Evolutionary conservation across 2,113 vertebrate species (phyloP).

Genomic region (Anhinga anhinga): DNA sequence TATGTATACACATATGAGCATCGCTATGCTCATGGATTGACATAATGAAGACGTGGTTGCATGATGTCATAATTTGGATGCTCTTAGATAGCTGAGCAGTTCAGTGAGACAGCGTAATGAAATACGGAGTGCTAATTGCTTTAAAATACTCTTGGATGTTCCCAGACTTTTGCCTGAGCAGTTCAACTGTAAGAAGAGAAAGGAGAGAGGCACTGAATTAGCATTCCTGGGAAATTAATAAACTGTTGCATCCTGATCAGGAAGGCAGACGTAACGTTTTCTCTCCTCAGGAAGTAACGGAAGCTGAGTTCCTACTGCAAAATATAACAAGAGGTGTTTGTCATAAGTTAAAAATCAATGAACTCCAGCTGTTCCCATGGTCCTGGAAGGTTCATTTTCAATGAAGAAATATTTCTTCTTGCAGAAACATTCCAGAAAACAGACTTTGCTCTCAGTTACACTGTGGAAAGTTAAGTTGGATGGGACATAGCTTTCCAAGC

Average conservation of each 20-base stretch:
- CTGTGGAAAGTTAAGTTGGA: not conserved
- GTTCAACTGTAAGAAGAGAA: not conserved
- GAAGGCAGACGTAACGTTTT: not conserved
- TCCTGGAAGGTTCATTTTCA: not conserved
- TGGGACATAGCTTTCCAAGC: not conserved
- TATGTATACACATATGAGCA: not conserved
- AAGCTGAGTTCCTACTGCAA: not conserved
- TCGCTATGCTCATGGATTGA: not conserved
- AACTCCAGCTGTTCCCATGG: not conserved
- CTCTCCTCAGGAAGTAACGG: not conserved
- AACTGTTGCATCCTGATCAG: not conserved
- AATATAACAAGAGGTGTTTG: not conserved
- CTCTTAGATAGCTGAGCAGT: not conserved
- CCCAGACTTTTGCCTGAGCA: not conserved
- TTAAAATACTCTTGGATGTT: not conserved
- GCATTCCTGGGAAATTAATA: not conserved
- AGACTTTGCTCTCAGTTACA: not conserved
- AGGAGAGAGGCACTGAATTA: not conserved
- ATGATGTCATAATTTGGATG: not conserved
- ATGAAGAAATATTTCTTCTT: not conserved
- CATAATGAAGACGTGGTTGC: not conserved
- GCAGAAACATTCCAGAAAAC: not conserved
- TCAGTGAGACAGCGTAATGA: not conserved
- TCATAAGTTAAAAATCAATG: not conserved
- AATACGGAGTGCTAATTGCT: not conserved